These are phyloP conservation scores for Danaus melanippus DNA, from an alignment of 1,140 invertebrate genomes.

Conservation along the genomic window DNA sequence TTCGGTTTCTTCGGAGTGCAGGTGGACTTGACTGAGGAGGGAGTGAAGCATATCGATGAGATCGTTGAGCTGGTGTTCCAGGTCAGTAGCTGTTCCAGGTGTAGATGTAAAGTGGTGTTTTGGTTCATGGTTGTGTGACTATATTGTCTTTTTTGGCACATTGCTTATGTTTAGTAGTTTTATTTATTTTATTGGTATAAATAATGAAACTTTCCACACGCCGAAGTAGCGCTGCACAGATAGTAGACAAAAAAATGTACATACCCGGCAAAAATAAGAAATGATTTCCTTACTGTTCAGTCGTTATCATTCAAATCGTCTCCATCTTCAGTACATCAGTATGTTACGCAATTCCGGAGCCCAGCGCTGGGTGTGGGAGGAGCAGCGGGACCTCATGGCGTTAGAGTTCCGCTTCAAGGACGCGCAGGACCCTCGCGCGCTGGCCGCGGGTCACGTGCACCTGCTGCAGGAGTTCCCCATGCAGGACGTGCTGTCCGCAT, in stretches of 20 bases:
- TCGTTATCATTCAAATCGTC: too few species aligned
- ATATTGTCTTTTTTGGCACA: too few species aligned
- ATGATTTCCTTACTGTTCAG: too few species aligned
- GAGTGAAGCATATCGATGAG: conserved; percentile 88
- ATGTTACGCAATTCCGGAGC: conserved; percentile 85
- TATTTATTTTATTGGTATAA: too few species aligned
- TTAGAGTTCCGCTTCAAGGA: conserved; percentile 94
- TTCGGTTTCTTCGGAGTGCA: conserved; percentile 92
- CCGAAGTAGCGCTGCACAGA: too few species aligned
- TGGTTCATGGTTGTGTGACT: not conserved
- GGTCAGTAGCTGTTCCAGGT: conserved; percentile 47
- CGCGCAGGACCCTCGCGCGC: conserved; percentile 83
- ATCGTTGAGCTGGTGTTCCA: conserved; percentile 89
- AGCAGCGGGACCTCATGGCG: conserved; percentile 83
- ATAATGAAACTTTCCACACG: too few species aligned
- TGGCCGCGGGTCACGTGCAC: conserved; percentile 79
- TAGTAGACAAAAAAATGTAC: too few species aligned
- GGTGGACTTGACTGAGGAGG: conserved; percentile 94
- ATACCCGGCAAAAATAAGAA: too few species aligned
- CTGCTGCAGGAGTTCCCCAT: conserved; percentile 85
- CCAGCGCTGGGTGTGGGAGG: conserved; percentile 92
- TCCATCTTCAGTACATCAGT: conserved; percentile 82
- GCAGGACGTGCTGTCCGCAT: conserved; percentile 86
- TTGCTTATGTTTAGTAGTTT: too few species aligned
- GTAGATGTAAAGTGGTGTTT: too few species aligned